Percentiles rank a stretch among this genome's conserved stretches.
phyloP scores from a whole-genome alignment of 2,797 vertebrate species.

The Fistularia tabacaria region DNA sequence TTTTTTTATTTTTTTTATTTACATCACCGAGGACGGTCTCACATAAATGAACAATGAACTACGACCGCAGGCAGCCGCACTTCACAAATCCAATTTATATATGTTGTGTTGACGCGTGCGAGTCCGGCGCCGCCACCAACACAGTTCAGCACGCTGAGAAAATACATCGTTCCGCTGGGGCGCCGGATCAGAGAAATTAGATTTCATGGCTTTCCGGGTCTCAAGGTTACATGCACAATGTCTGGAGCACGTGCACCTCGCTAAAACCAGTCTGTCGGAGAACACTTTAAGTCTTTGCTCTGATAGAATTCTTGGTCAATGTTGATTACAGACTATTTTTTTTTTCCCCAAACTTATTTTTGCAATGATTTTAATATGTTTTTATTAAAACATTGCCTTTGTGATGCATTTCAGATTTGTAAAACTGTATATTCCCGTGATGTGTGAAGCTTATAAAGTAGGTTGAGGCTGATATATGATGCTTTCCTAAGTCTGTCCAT shows the following conservation, averaged over 20 bases:
- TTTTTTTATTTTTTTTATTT: too few relatives aligned
- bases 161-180: slow-evolving; percentile 12
- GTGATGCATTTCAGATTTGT: neutral
- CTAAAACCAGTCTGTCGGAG: neutral
- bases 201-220: slow-evolving; percentile 30
- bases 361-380: too few relatives aligned
- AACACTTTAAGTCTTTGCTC: neutral
- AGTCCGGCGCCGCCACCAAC: slow-evolving; percentile 5
- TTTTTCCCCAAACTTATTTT: too few relatives aligned
- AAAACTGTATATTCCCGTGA: neutral
- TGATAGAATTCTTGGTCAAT: neutral
- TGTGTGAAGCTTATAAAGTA: too few relatives aligned
- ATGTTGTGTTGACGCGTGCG: slow-evolving; percentile 12
- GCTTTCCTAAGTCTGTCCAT: too few relatives aligned
- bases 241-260: neutral
- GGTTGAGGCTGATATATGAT: neutral
- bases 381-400: neutral
- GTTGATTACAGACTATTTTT: too few relatives aligned
- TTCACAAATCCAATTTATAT: slow-evolving; percentile 27
- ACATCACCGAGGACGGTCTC: too few relatives aligned
- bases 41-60: slow-evolving; percentile 1
- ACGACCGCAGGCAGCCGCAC: slow-evolving; percentile 3
- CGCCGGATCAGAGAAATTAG: slow-evolving; percentile 9
- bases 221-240: slow-evolving; percentile 8
- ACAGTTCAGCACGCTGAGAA: slow-evolving; percentile 11